Evolutionary conservation across 2,113 vertebrate genomes (phyloP).

Genomic region (Aythya baeri): DNA sequence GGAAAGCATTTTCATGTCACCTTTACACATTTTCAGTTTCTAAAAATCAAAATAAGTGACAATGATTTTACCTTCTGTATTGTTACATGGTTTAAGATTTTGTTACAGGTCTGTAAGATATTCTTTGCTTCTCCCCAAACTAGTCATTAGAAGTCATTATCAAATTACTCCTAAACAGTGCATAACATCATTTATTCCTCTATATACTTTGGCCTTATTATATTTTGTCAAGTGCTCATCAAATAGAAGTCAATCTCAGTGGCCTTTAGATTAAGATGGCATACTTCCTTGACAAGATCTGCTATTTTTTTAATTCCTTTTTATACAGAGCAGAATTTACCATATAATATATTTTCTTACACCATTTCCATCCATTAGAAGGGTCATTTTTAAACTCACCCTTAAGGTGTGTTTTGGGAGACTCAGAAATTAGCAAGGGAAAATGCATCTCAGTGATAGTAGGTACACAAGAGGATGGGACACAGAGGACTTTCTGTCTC

Average conservation of each 20-base stretch:
- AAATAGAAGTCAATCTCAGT: not conserved
- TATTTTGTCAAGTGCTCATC: not conserved
- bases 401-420: not conserved
- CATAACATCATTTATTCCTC: not conserved
- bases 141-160: not conserved
- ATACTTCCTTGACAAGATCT: constrained; percentile 3
- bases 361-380: not conserved
- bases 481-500: not conserved
- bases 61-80: not conserved
- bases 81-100: not conserved
- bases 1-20: constrained; percentile 2
- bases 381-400: not conserved
- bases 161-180: not conserved
- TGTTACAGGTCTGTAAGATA: not conserved
- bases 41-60: not conserved
- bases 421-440: not conserved
- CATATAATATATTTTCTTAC: not conserved
- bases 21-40: not conserved
- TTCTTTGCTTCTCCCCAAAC: not conserved
- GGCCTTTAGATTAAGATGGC: not conserved
- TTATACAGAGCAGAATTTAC: not conserved
- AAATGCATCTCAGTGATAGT: not conserved
- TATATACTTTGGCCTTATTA: not conserved
- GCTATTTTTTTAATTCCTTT: constrained; percentile 8
- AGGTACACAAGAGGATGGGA: not conserved